phyloP scores from a whole-genome alignment of 2,797 vertebrate genomes.

The Graptemys geographica region DNA sequence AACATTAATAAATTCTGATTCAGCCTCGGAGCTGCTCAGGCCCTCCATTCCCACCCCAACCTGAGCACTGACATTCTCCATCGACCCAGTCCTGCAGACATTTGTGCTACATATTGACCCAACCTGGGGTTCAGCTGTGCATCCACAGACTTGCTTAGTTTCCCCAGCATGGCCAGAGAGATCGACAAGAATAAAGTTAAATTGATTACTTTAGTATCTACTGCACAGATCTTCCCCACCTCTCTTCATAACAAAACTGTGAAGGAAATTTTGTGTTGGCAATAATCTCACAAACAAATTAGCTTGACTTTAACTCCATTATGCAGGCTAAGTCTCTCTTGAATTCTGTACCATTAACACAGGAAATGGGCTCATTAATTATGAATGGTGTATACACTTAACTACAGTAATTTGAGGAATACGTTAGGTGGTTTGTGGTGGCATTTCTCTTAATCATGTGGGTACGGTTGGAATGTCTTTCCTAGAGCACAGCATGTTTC shows the following conservation, averaged over 20 bases:
- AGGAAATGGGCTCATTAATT: constrained; percentile 66
- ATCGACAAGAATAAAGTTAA: constrained; percentile 39
- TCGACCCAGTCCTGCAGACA: neutral
- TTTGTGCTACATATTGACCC: neutral
- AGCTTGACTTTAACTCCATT: constrained; percentile 63
- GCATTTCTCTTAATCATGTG: constrained; percentile 54
- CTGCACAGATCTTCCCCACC: neutral
- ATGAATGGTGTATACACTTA: constrained; percentile 51
- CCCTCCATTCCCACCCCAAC: neutral
- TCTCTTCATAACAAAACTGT: constrained; percentile 9
- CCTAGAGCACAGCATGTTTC: neutral
- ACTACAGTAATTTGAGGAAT: constrained; percentile 30
- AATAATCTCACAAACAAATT: constrained; percentile 65
- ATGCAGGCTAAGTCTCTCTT: constrained; percentile 57
- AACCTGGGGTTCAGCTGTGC: neutral
- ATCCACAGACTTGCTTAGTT: constrained; percentile 1
- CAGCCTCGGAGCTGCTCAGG: neutral
- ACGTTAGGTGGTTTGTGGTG: neutral
- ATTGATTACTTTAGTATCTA: constrained; percentile 13
- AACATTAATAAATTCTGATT: neutral
- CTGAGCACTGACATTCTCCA: neutral
- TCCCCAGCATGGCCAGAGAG: neutral
- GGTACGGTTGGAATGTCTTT: constrained; percentile 1
- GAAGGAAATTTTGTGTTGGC: constrained; percentile 25
- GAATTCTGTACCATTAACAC: constrained; percentile 52